These are phyloP conservation scores for Amiota communis DNA, from an alignment of 2,888 invertebrate species.

Conservation along the genomic window DNA sequence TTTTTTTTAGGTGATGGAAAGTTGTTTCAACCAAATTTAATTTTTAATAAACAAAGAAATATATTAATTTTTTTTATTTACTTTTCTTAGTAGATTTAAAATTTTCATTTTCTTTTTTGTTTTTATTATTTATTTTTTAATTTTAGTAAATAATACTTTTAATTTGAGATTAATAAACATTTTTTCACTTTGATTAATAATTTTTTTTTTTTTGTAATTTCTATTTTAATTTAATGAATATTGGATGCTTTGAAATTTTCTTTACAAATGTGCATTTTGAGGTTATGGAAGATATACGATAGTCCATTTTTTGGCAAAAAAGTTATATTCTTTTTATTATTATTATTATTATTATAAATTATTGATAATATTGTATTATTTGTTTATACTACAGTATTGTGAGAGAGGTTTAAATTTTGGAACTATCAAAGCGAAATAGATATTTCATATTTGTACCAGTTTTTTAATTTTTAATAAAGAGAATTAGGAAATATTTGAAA, in stretches of 20 bases:
- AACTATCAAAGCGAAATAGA: too few species aligned
- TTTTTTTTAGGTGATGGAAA: neutral
- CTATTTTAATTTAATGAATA: neutral
- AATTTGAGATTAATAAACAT: constrained; percentile 8
- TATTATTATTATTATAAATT: too few species aligned
- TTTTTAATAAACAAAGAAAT: neutral
- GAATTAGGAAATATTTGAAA: too few species aligned
- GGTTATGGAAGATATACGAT: constrained; percentile 71
- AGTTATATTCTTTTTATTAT: constrained; percentile 43
- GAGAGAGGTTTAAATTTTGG: too few species aligned
- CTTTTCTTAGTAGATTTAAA: neutral
- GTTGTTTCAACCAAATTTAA: neutral
- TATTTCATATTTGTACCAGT: too few species aligned
- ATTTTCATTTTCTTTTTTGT: neutral
- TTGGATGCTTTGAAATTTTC: neutral
- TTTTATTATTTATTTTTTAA: neutral
- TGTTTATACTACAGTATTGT: too few species aligned
- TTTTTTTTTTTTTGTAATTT: neutral
- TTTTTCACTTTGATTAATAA: neutral
- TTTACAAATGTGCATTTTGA: constrained; percentile 42
- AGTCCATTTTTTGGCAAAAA: constrained; percentile 73
- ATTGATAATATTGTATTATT: too few species aligned
- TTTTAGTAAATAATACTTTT: constrained; percentile 17
- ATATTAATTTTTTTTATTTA: constrained; percentile 8
- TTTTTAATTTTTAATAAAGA: too few species aligned